Evolutionary conservation across 2,797 vertebrate species (phyloP).

Genomic region (Coccyzus lansbergi): DNA sequence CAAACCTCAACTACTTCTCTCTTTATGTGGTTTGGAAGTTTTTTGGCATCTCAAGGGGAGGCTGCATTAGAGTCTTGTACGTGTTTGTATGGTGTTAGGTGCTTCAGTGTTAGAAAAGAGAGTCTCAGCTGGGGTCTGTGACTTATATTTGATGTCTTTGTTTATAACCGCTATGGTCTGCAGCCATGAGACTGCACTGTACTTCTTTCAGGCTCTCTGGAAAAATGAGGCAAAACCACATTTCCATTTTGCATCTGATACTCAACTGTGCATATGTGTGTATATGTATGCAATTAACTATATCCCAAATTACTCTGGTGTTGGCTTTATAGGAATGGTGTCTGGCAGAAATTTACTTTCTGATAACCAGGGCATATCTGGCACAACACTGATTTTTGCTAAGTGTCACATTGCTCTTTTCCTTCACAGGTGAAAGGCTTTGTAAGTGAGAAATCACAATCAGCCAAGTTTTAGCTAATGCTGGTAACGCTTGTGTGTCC

Average conservation of each 20-base stretch:
- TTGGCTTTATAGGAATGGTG: too few relatives aligned
- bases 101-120: background rate
- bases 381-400: too few relatives aligned
- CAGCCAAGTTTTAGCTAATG: fast-evolving
- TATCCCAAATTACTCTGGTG: fast-evolving
- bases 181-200: background rate
- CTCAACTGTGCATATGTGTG: too few relatives aligned
- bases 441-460: background rate
- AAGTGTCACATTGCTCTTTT: background rate
- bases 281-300: background rate
- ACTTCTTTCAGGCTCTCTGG: background rate
- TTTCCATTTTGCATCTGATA: background rate
- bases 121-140: background rate
- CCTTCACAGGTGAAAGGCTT: background rate
- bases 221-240: background rate
- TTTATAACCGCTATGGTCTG: background rate
- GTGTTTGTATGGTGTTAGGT: fast-evolving
- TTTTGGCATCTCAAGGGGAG: background rate
- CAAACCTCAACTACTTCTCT: background rate
- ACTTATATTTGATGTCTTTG: background rate
- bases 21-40: background rate
- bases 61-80: fast-evolving
- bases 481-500: background rate
- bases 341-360: background rate
- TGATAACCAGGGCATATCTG: background rate